phyloP scores from a whole-genome alignment of 2,797 vertebrate species.

The Psittacula echo region DNA sequence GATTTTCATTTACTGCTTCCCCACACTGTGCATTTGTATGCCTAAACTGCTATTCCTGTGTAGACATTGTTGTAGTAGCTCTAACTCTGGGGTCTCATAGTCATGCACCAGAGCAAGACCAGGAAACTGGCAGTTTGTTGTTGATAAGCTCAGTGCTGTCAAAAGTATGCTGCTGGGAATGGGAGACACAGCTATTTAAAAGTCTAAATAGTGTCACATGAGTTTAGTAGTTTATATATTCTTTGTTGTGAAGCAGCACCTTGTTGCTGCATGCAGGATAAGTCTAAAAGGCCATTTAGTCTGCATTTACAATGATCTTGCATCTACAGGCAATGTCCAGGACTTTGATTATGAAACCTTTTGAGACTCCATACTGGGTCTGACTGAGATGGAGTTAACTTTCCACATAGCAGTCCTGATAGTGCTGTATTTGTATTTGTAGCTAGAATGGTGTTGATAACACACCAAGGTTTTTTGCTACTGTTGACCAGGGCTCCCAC shows the following conservation, averaged over 20 bases:
- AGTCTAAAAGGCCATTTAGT: not conserved
- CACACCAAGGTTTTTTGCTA: not conserved
- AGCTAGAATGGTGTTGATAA: not conserved
- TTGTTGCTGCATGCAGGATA: not conserved
- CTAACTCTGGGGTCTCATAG: not conserved
- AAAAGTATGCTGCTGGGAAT: not conserved
- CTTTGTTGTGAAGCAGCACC: not conserved
- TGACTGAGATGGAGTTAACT: not conserved
- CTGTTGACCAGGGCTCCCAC: not conserved
- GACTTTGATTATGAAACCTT: not conserved
- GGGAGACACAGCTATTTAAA: not conserved
- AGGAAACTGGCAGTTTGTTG: not conserved
- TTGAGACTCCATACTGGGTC: not conserved
- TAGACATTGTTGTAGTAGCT: not conserved
- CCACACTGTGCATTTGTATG: not conserved
- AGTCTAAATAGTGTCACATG: not conserved
- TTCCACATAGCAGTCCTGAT: not conserved
- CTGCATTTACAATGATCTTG: not conserved
- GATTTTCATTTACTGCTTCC: not conserved
- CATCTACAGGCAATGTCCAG: not conserved
- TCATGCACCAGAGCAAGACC: not conserved
- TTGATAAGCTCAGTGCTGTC: not conserved
- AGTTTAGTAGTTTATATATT: not conserved
- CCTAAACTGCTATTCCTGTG: not conserved
- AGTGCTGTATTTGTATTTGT: not conserved